Conservation (phyloP, 2,113 vertebrate genomes). For the Dicaeum eximium region DNA sequence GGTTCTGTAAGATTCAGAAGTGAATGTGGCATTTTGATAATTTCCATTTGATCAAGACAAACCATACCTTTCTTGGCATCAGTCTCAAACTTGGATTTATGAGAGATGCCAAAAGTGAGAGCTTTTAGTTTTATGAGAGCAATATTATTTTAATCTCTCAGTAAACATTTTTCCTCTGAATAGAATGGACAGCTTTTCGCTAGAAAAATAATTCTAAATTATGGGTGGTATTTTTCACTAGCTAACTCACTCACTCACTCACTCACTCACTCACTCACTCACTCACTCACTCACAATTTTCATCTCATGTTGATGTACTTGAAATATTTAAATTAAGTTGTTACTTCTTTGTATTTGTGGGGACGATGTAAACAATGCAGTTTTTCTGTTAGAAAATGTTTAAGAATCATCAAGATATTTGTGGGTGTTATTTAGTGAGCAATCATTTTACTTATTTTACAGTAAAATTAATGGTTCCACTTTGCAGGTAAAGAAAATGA, state of each 20-base stretch:
- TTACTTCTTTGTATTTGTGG: not conserved
- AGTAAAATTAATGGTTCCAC: constrained; percentile 15
- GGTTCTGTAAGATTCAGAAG: not conserved
- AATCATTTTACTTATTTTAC: not conserved
- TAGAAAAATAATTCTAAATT: constrained; percentile 4
- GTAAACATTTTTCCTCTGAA: not conserved
- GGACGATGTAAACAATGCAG: not conserved
- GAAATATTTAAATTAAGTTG: constrained; percentile 6
- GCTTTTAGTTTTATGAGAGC: not conserved
- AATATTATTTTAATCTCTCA: not conserved
- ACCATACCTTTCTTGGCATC: not conserved
- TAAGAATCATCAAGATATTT: not conserved
- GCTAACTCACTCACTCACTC: not conserved
- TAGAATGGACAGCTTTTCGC: not conserved
- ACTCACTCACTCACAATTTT: not conserved
- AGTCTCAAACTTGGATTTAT: not conserved
- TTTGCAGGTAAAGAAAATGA: constrained; percentile 4
- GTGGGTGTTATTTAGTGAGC: not conserved
- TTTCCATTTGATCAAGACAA: not conserved
- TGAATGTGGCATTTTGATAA: not conserved
- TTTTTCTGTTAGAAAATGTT: not conserved
- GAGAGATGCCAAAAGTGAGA: not conserved
- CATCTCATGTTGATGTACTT: not conserved
- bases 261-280: not conserved
- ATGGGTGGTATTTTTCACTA: not conserved